phyloP scores from a whole-genome alignment of 2,888 invertebrate species.

The Acleris holmiana region DNA sequence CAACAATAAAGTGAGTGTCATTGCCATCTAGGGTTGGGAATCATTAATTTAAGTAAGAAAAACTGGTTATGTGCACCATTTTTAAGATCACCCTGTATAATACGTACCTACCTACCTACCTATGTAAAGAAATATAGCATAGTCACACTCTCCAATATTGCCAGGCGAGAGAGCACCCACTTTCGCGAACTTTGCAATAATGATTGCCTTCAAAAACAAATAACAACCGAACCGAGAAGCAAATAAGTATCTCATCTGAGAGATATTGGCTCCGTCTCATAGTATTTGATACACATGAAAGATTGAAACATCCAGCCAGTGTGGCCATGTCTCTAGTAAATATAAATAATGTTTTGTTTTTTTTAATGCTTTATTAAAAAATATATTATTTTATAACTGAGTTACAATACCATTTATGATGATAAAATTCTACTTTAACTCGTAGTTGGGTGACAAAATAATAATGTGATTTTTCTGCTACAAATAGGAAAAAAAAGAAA shows the following conservation, averaged over 20 bases:
- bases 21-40: no score
- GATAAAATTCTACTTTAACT: no score
- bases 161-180: neutral
- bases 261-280: conserved; percentile 30
- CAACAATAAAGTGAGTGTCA: no score
- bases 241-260: conserved; percentile 33
- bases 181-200: conserved; percentile 20
- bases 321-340: neutral
- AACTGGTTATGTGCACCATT: no score
- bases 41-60: no score
- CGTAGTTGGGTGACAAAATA: no score
- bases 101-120: neutral
- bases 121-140: neutral
- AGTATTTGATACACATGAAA: conserved; percentile 30
- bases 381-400: no score
- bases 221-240: conserved; percentile 31
- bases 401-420: no score
- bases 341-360: neutral
- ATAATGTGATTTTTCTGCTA: no score
- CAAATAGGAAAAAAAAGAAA: no score
- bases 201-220: conserved; percentile 35
- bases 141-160: neutral
- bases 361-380: no score
- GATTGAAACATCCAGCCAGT: conserved; percentile 15
- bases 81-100: no score